Evolutionary conservation across 1,140 invertebrate genomes (phyloP).

Genomic region (Meloidogyne hapla): DNA sequence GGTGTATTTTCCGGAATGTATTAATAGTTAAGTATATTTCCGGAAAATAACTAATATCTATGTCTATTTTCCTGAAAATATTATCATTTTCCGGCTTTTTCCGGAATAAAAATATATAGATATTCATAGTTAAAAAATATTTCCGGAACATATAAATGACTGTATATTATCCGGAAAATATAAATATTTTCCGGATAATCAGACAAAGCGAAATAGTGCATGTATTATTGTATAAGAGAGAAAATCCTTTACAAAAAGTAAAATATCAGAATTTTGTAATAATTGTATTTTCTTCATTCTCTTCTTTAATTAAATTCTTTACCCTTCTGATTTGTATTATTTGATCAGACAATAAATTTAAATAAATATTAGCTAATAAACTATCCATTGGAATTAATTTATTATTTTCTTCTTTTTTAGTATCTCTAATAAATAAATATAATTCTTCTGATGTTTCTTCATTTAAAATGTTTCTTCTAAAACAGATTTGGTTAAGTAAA

Average conservation of each 20-base stretch:
- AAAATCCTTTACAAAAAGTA: neutral
- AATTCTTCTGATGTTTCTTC: constrained; percentile 17
- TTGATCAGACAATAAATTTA: constrained; percentile 36
- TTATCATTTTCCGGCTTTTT: too few relatives aligned
- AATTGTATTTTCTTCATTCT: neutral
- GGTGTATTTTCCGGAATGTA: too few relatives aligned
- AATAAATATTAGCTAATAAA: constrained; percentile 32
- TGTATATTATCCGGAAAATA: too few relatives aligned
- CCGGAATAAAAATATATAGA: too few relatives aligned
- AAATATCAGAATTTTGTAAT: neutral
- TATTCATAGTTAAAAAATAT: too few relatives aligned
- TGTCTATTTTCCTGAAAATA: too few relatives aligned
- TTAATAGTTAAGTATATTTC: too few relatives aligned
- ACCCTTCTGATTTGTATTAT: constrained; percentile 22
- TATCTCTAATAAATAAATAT: constrained; percentile 28
- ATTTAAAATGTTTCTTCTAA: constrained; percentile 20
- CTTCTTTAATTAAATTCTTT: neutral
- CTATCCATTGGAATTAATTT: constrained; percentile 26
- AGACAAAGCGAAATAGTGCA: too few relatives aligned
- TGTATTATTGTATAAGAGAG: too few relatives aligned
- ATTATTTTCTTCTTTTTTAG: neutral
- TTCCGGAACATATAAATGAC: too few relatives aligned
- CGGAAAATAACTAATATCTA: too few relatives aligned
- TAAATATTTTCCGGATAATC: too few relatives aligned
- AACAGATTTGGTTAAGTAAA: constrained; percentile 44